Conservation (phyloP, 2,888 invertebrate genomes). For the Hirtodrosophila alboralis region DNA sequence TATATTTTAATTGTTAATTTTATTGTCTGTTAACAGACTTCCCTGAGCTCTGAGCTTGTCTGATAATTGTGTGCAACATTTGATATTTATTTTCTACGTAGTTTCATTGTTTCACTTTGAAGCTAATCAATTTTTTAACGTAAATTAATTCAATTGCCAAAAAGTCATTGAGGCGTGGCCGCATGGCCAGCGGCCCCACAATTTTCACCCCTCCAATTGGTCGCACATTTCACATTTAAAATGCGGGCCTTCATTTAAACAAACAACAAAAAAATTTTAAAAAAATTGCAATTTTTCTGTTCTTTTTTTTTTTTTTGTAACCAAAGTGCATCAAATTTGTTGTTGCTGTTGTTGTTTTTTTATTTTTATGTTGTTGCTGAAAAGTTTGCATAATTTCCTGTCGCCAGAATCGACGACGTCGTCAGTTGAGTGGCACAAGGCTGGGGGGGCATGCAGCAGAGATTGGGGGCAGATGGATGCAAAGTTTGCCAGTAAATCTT, state of each 20-base stretch:
- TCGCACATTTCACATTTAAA: slow-evolving; percentile 65
- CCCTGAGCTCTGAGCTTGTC: too few relatives aligned
- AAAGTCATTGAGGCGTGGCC: slow-evolving; percentile 81
- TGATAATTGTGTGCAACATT: too few relatives aligned
- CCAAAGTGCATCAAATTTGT: slow-evolving; percentile 56
- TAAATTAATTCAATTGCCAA: slow-evolving; percentile 84
- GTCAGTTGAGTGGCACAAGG: slow-evolving; percentile 42
- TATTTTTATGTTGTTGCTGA: slow-evolving; percentile 54
- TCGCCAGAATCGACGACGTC: slow-evolving; percentile 70
- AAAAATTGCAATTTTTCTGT: slow-evolving; percentile 45
- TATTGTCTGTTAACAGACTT: too few relatives aligned
- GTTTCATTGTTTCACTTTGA: background rate
- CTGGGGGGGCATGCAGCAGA: background rate
- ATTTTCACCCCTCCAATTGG: slow-evolving; percentile 16
- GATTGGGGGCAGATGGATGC: slow-evolving; percentile 2
- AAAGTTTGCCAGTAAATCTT: slow-evolving; percentile 48
- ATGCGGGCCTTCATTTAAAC: slow-evolving; percentile 70
- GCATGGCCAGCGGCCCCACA: slow-evolving; percentile 58
- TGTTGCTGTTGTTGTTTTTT: slow-evolving; percentile 48
- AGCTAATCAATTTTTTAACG: slow-evolving; percentile 84
- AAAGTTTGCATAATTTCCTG: slow-evolving; percentile 84
- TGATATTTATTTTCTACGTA: too few relatives aligned
- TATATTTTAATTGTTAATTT: too few relatives aligned
- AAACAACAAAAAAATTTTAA: slow-evolving; percentile 28
- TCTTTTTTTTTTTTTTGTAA: slow-evolving; percentile 29